A percentile compares a stretch with the other conserved stretches of the same genome.
Conservation (phyloP, 2,888 invertebrate genomes). For the Leptothorax acervorum region DNA sequence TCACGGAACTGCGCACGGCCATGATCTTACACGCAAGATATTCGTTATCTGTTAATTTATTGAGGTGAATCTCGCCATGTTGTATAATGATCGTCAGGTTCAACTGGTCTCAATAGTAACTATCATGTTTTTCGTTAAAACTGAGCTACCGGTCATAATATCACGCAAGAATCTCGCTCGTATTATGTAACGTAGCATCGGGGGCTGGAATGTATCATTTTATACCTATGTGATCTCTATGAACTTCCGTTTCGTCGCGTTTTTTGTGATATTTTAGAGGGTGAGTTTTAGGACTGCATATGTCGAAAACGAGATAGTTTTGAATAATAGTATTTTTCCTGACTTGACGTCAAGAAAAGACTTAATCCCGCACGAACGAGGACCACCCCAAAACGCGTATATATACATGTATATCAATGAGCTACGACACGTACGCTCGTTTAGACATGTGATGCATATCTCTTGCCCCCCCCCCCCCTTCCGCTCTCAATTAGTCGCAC, state of each 20-base stretch:
- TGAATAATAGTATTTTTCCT: constrained; percentile 60
- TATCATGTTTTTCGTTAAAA: constrained; percentile 14
- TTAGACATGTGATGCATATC: constrained; percentile 69
- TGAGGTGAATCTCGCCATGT: constrained; percentile 25
- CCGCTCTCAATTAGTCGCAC: constrained; percentile 43
- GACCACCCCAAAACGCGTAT: constrained; percentile 55
- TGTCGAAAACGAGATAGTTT: constrained; percentile 24
- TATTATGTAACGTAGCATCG: not conserved
- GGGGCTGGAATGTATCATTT: constrained; percentile 11
- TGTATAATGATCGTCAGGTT: not conserved
- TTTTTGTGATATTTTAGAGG: constrained; percentile 30
- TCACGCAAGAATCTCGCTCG: constrained; percentile 18
- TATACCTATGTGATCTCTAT: constrained; percentile 19
- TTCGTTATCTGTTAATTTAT: constrained; percentile 22
- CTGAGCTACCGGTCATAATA: not conserved
- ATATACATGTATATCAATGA: constrained; percentile 61
- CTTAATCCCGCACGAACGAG: constrained; percentile 58
- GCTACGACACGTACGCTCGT: constrained; percentile 70
- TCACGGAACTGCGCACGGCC: not conserved
- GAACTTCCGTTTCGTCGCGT: constrained; percentile 25
- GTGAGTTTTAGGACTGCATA: not conserved
- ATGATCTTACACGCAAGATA: constrained; percentile 20
- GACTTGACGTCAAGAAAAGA: constrained; percentile 47
- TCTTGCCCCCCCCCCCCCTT: constrained; percentile 54
- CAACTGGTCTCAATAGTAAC: not conserved